phyloP scores from a whole-genome alignment of 2,113 vertebrate genomes.

The Lycocorax pyrrhopterus region DNA sequence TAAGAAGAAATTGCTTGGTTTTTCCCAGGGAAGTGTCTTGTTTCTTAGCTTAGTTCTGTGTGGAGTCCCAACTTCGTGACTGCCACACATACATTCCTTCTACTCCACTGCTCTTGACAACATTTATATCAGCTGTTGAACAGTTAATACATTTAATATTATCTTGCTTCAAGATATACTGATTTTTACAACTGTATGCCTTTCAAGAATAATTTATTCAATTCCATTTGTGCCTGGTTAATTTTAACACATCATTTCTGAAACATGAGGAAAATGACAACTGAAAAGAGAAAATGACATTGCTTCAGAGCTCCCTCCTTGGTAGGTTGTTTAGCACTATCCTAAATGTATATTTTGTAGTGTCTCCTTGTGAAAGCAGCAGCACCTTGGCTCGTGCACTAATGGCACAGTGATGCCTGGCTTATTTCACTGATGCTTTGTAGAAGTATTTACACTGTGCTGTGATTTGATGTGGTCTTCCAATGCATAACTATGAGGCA shows the following conservation, averaged over 20 bases:
- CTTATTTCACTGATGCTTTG: neutral
- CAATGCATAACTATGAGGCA: neutral
- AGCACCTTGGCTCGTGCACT: neutral
- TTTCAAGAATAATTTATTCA: neutral
- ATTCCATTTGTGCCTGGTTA: neutral
- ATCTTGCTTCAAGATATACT: neutral
- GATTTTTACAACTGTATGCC: neutral
- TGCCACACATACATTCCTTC: neutral
- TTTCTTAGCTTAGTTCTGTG: neutral
- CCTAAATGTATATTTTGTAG: neutral
- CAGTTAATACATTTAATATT: neutral
- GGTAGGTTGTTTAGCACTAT: neutral
- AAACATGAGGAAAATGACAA: neutral
- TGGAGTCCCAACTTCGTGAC: neutral
- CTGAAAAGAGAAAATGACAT: neutral
- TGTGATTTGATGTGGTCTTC: neutral
- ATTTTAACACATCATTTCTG: neutral
- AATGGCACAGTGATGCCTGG: neutral
- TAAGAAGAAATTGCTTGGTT: neutral
- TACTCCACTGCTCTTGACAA: neutral
- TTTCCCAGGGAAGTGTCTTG: neutral
- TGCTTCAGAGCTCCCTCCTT: neutral
- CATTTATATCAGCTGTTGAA: neutral
- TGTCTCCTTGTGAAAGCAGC: neutral
- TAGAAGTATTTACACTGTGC: neutral